A percentile compares a stretch with the other conserved stretches of the same genome.
phyloP scores from a whole-genome alignment of 2,888 invertebrate species.

The Cephus nigrinus region DNA sequence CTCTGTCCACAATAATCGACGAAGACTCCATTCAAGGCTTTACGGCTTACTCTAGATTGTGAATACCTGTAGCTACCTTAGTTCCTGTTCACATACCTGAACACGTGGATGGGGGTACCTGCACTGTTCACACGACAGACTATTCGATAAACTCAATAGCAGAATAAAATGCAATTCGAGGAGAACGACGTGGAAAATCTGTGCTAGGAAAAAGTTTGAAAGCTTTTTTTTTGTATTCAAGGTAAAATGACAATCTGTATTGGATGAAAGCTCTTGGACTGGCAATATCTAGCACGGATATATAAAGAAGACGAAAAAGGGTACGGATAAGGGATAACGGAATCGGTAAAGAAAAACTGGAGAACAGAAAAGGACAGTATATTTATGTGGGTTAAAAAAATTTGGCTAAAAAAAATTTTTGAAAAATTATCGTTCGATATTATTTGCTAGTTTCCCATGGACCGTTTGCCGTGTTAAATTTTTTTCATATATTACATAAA shows the following conservation, averaged over 20 bases:
- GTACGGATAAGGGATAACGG: background rate
- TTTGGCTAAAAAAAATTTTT: no score
- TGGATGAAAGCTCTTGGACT: background rate
- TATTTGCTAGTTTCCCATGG: no score
- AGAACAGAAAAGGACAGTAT: no score
- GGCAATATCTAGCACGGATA: background rate
- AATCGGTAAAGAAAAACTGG: background rate
- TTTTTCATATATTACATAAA: no score
- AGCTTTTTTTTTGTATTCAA: background rate
- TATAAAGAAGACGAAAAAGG: background rate
- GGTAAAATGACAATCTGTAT: background rate
- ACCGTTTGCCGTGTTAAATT: no score
- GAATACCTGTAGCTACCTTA: background rate
- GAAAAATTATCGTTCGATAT: no score
- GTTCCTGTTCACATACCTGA: background rate
- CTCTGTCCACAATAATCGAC: no score
- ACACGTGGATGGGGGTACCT: background rate
- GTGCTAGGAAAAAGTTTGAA: background rate
- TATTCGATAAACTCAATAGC: background rate
- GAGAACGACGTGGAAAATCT: background rate
- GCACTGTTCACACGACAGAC: background rate
- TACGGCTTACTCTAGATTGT: no score
- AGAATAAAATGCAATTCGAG: background rate
- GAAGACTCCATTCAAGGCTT: background rate
- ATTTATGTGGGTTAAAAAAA: no score